phyloP scores from a whole-genome alignment of 2,113 vertebrate genomes.

The Euleptes europaea region DNA sequence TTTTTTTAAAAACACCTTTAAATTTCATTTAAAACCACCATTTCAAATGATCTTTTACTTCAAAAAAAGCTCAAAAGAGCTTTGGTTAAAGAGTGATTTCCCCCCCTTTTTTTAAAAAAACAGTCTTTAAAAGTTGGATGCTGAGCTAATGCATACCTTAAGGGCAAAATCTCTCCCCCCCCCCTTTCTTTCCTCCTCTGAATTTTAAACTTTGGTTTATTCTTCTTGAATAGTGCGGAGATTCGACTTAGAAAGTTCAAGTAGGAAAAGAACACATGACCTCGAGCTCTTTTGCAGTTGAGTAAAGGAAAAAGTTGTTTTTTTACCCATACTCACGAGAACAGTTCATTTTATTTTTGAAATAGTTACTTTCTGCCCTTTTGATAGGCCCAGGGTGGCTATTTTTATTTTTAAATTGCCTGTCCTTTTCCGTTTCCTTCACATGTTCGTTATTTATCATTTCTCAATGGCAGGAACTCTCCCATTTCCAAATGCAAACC shows the following conservation, averaged over 20 bases:
- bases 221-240: background rate
- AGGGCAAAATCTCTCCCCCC: background rate
- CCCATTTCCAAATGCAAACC: background rate
- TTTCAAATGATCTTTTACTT: conserved; percentile 35
- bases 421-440: background rate
- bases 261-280: fast-evolving
- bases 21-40: conserved; percentile 2
- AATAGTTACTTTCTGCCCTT: background rate
- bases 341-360: no score
- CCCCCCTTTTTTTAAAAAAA: background rate
- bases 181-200: background rate
- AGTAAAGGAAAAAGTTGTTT: background rate
- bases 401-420: fast-evolving
- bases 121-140: background rate
- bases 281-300: background rate
- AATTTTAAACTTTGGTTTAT: background rate
- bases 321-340: background rate
- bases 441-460: background rate
- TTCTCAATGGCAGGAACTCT: background rate
- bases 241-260: background rate
- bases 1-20: background rate
- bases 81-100: conserved; percentile 17
- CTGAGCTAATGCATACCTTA: background rate
- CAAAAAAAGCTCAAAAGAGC: conserved; percentile 20
- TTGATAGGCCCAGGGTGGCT: background rate